Evolutionary conservation across 2,797 vertebrate species (phyloP).

Genomic region (Urocyon cinereoargenteus): DNA sequence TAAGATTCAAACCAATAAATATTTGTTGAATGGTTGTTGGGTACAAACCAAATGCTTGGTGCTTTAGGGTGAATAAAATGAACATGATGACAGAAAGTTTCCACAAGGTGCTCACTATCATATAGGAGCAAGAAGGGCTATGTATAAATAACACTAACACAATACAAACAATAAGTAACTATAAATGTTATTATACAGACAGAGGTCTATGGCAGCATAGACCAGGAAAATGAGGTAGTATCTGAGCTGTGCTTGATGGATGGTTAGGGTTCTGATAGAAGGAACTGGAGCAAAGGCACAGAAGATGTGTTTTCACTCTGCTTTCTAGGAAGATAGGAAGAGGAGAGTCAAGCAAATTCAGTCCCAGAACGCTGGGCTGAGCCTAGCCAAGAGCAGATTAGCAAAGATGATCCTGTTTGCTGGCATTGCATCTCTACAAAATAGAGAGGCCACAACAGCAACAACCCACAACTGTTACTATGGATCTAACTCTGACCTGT

Average conservation of each 20-base stretch:
- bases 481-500: neutral
- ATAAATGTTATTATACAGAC: neutral
- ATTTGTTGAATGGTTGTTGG: neutral
- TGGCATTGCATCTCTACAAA: neutral
- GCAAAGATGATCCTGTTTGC: neutral
- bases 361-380: neutral
- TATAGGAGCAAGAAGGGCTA: neutral
- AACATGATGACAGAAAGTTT: neutral
- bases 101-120: neutral
- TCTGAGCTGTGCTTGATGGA: neutral
- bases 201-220: neutral
- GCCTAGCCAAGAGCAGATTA: neutral
- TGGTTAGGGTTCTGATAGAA: neutral
- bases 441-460: neutral
- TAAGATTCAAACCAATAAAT: constrained; percentile 1
- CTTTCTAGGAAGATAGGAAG: neutral
- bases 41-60: constrained; percentile 1
- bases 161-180: neutral
- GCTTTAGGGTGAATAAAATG: neutral
- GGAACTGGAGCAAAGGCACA: neutral
- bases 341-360: neutral
- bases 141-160: neutral
- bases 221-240: neutral
- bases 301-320: neutral
- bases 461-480: neutral